phyloP scores from a whole-genome alignment of 2,797 vertebrate genomes.

The Phoebastria nigripes region DNA sequence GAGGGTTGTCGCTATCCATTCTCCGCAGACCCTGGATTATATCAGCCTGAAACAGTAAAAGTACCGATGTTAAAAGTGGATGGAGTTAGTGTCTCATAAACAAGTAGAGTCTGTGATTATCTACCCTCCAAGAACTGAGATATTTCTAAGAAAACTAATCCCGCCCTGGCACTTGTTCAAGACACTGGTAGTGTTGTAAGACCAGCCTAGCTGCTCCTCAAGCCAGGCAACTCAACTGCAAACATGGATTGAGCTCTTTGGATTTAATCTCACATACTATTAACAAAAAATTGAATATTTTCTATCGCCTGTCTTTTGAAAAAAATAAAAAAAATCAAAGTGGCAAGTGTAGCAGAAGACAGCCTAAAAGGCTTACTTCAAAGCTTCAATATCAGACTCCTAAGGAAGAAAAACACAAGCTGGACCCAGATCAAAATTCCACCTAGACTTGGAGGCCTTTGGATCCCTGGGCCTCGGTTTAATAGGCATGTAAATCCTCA shows the following conservation, averaged over 20 bases:
- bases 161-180: neutral
- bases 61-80: fast-evolving
- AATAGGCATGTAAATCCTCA: neutral
- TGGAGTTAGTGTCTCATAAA: neutral
- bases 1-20: neutral
- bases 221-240: neutral
- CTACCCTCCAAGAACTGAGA: neutral
- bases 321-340: neutral
- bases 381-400: neutral
- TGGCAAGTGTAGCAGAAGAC: neutral
- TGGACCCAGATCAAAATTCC: neutral
- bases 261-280: neutral
- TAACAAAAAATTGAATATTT: neutral
- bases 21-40: neutral
- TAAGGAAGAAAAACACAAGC: neutral
- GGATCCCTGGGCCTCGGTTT: neutral
- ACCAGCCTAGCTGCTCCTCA: neutral
- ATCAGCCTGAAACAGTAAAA: neutral
- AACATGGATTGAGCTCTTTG: fast-evolving
- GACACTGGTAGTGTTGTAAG: neutral
- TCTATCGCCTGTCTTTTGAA: neutral
- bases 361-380: neutral
- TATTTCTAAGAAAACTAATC: neutral
- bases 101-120: neutral
- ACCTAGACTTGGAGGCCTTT: neutral